Evolutionary conservation across 2,888 invertebrate species (phyloP), one percentile per base, ranked within the genome.

Genomic region (Campopleginae sp.): DNA sequence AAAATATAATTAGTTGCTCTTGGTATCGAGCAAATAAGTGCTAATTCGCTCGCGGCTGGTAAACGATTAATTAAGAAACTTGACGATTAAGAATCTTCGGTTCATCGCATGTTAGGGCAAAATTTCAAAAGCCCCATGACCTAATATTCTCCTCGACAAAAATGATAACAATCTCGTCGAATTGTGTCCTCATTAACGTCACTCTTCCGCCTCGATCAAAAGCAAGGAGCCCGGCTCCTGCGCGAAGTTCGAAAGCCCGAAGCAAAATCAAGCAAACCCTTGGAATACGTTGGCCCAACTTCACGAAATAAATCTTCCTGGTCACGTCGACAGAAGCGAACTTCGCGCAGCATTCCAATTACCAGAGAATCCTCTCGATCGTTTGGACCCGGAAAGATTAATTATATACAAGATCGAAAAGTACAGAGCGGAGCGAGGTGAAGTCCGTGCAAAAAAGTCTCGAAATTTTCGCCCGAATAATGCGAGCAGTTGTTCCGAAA

Each of bases 241-340:
- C 48, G 5, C 38, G 46, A 79, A 63, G 65, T 76, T 19, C 79
- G 61, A 71, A 51, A 27, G 17, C 27, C 61, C 17, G 1, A 38
- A 63, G 33, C 65, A 65, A 51, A 65, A 38, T 2, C 42, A 31
- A 2, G 27, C 14, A 72, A 54, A 38, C 12, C 27, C 54, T 72
- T 27, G 17, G 65, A 65, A 51, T 74, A 33, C 74, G 58, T 54
- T 33, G 74, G 27, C 17, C 14, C 44, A 58, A 66, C 66, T 71
- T 71, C 65, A 8, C 51, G 51, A 72, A 31, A 80, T 80, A 72
- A 38, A 42, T 63, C 72, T 63, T 80, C 63, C 79, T 51, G 70
- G 77, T 71, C 44, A 66, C 82, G 80, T 44, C 48, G 33, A 61
- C 68, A 44, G 38, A n/a, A 33, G 74, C 61, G 6, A 81, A 76